A percentile compares a stretch with the other conserved stretches of the same genome.
phyloP scores from a whole-genome alignment of 2,797 vertebrate species.

The Manis javanica region DNA sequence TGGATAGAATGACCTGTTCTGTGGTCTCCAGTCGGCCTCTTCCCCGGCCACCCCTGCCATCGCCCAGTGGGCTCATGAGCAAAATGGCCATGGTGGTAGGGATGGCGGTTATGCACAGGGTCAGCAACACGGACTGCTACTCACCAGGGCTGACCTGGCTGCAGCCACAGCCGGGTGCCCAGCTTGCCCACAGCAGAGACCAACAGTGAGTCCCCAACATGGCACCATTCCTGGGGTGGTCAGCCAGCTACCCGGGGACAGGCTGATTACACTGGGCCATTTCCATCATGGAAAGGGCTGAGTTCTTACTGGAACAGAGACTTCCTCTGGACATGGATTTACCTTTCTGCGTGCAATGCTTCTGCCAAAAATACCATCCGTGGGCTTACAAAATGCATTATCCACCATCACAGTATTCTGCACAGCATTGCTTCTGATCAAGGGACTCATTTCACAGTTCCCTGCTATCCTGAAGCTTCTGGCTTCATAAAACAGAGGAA shows the following conservation, averaged over 20 bases:
- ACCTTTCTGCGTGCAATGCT: background rate
- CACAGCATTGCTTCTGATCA: background rate
- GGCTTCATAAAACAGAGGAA: background rate
- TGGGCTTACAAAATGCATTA: background rate
- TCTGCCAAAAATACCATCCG: background rate
- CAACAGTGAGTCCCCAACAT: background rate
- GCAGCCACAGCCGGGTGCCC: background rate
- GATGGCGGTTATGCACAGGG: background rate
- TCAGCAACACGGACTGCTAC: background rate
- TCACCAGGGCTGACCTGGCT: background rate
- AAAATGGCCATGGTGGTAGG: background rate
- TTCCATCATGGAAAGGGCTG: background rate
- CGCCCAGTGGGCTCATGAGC: background rate
- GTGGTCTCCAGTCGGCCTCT: background rate
- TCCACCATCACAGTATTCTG: background rate
- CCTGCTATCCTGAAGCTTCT: background rate
- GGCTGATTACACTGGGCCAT: background rate
- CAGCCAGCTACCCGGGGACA: background rate
- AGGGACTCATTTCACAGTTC: background rate
- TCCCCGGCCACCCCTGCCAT: background rate
- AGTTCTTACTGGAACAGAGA: background rate
- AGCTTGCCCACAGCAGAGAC: background rate
- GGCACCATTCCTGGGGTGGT: background rate
- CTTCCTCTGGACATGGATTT: background rate
- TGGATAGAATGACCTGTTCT: background rate